phyloP scores from a whole-genome alignment of 2,888 invertebrate species.

The Nymphalis polychloros region DNA sequence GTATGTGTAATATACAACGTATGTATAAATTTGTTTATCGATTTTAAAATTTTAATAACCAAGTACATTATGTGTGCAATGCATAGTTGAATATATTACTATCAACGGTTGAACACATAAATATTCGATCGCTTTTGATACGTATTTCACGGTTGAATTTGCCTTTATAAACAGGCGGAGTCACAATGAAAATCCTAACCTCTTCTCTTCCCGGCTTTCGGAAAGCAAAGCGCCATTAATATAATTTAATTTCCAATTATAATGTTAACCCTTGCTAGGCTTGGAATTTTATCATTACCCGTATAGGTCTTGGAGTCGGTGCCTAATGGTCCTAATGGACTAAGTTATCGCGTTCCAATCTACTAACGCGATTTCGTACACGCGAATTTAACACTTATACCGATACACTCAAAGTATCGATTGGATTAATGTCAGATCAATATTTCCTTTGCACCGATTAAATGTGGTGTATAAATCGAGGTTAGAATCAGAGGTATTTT shows the following conservation, averaged over 20 bases:
- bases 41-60: too few species aligned
- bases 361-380: not conserved
- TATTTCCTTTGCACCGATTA: not conserved
- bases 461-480: conserved; percentile 15
- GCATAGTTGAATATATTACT: too few species aligned
- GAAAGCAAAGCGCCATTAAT: conserved; percentile 1
- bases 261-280: conserved; percentile 18
- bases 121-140: too few species aligned
- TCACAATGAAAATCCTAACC: not conserved
- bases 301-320: conserved; percentile 23
- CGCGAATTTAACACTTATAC: conserved; percentile 10
- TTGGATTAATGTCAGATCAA: not conserved
- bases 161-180: too few species aligned
- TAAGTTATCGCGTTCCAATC: conserved; percentile 30
- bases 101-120: too few species aligned
- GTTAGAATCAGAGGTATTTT: conserved; percentile 12
- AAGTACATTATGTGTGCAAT: too few species aligned
- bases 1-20: too few species aligned
- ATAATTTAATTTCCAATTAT: conserved; percentile 21
- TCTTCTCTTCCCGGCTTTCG: not conserved
- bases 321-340: conserved; percentile 28
- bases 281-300: conserved; percentile 26
- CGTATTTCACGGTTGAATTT: too few species aligned
- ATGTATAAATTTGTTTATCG: too few species aligned
- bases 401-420: not conserved